Evolutionary conservation across 2,888 invertebrate genomes (phyloP), one percentile per base, ranked within the genome.

Genomic region (Oeneis ivallda): DNA sequence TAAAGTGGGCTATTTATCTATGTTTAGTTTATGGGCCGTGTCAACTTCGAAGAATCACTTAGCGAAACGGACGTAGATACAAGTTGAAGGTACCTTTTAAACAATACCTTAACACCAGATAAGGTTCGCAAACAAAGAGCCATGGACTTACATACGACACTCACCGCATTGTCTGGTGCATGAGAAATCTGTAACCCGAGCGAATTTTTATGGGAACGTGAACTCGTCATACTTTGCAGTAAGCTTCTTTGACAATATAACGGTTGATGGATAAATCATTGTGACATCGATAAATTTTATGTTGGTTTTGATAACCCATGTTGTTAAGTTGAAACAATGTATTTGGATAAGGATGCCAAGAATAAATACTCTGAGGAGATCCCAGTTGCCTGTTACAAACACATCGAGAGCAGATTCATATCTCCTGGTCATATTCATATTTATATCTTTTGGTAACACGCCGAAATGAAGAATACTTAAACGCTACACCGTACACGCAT

Each of bases 151-250:
- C 60, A 74, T 66, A 70, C 63, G 58, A 62, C 59, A 70, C 62
- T 68, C 50, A 45, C 58, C 60, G 64, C 72, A 76, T 76, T 77
- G 77, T 76, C 62, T 72, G 68, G 68, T 70, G 66, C 74, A 77
- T 79, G 78, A 73, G 79, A 79, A 79, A 64, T 67, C 60, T 68
- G 66, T 71, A 72, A 72, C 73, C 71, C 68, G 62, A 59, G 63
- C 68, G 61, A 52, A 50, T 64, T 66, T 67, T 57, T 74, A 75
- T 74, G 75, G 70, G 74, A 74, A 75, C 58, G 65, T 60, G 64
- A 64, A 68, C 66, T 68, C 66, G 53, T 66, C 68, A 64, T 53
- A 58, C 65, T 52, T 37, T 41, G 11, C 39, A 37, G 15, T 13
- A 26, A n/a, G 19, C 39, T 32, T 45, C 39, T 57, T 47, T 56